A percentile compares a stretch with the other conserved stretches of the same genome.
These are phyloP conservation scores for Heliconius melpomene DNA, from an alignment of 1,140 invertebrate species.

Conservation along the genomic window DNA sequence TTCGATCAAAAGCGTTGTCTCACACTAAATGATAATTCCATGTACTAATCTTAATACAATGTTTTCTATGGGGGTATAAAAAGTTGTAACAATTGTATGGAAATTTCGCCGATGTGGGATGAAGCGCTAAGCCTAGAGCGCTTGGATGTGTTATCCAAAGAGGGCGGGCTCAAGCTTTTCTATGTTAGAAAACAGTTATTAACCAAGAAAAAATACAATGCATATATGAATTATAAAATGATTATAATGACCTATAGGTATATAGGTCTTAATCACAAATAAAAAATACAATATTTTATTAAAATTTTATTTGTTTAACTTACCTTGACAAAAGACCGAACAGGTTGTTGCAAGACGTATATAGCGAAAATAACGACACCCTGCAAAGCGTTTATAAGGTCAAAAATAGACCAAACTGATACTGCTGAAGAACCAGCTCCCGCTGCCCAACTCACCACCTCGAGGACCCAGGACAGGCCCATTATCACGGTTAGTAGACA, in stretches of 20 bases:
- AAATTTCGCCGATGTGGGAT: not conserved
- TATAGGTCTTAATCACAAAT: too few relatives aligned
- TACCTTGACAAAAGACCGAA: constrained; percentile 71
- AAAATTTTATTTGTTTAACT: not conserved
- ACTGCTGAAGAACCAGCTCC: constrained; percentile 67
- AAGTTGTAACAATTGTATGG: not conserved
- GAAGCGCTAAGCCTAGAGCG: not conserved
- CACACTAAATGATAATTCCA: too few relatives aligned
- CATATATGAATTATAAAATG: too few relatives aligned
- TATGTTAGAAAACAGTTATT: too few relatives aligned
- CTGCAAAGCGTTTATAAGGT: constrained; percentile 80
- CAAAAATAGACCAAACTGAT: constrained; percentile 80
- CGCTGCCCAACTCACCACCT: constrained; percentile 80
- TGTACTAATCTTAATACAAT: too few relatives aligned
- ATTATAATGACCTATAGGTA: not conserved
- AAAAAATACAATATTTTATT: not conserved
- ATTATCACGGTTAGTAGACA: constrained; percentile 81
- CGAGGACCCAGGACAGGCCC: constrained; percentile 82
- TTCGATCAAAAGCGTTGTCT: too few relatives aligned
- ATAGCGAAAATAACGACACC: constrained; percentile 82
- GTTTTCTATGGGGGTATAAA: not conserved
- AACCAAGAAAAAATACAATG: too few relatives aligned
- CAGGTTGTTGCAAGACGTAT: constrained; percentile 81
- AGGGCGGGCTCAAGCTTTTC: not conserved
- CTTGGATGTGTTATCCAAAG: not conserved